Conservation (phyloP, 1,140 invertebrate species). For the Ladona fulva region DNA sequence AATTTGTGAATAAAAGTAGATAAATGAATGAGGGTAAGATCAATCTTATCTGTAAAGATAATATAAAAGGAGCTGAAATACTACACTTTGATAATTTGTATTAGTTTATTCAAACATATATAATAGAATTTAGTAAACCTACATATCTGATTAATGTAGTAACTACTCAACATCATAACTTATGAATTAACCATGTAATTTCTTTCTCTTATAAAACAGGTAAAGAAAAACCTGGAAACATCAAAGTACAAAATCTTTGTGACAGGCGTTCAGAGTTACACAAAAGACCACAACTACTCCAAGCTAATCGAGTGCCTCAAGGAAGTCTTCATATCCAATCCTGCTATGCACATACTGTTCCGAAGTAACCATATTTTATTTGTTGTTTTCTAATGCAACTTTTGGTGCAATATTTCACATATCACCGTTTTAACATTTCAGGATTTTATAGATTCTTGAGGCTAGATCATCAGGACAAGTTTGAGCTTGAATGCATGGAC, state of each 20-base stretch:
- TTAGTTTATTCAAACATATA: no score
- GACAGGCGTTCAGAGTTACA: background rate
- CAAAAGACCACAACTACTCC: background rate
- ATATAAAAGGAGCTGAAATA: no score
- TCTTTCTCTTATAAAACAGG: background rate
- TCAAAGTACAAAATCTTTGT: background rate
- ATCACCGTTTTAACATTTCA: background rate
- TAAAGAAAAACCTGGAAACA: background rate
- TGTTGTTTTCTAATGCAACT: background rate
- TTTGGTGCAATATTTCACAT: background rate
- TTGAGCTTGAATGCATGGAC: background rate
- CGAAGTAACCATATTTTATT: background rate
- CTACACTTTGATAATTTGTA: no score
- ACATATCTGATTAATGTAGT: no score
- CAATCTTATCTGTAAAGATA: no score
- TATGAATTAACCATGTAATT: background rate
- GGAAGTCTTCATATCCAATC: background rate
- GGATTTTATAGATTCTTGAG: background rate
- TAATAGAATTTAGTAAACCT: no score
- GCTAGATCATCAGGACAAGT: background rate
- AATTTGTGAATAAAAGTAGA: no score
- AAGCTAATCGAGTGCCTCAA: background rate
- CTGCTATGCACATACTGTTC: background rate
- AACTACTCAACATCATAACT: no score
- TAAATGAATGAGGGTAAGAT: no score